Conservation (phyloP, 2,888 invertebrate genomes). For the Bellardia pandia region DNA sequence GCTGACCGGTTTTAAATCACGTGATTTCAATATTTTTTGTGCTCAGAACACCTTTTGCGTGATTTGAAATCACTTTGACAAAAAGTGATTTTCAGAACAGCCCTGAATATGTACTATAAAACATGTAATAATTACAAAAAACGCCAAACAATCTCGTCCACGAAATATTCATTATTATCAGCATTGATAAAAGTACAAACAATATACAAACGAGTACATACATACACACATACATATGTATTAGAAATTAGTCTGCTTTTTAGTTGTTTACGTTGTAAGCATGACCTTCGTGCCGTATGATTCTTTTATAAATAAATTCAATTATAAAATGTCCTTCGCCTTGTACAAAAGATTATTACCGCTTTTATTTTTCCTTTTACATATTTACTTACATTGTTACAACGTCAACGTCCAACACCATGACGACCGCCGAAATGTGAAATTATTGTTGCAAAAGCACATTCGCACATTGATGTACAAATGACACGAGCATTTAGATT, state of each 20-base stretch:
- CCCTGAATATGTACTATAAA: no score
- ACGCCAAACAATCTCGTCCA: no score
- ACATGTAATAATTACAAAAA: no score
- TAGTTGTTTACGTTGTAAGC: background rate
- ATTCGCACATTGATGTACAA: background rate
- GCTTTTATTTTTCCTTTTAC: background rate
- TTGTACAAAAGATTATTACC: background rate
- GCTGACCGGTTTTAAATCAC: no score
- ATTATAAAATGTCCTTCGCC: constrained; percentile 4
- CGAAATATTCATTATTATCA: no score
- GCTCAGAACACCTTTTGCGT: no score
- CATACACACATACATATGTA: no score
- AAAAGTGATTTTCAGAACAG: no score
- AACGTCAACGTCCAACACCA: background rate
- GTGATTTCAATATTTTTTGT: no score
- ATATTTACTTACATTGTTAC: background rate
- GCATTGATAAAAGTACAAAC: no score
- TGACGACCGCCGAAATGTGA: constrained; percentile 1
- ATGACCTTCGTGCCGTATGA: background rate
- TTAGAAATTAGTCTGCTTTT: background rate
- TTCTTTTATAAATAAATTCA: background rate
- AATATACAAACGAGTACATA: no score
- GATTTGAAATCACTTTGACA: no score
- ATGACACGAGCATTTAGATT: background rate
- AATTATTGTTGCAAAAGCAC: background rate